A percentile compares a stretch with the other conserved stretches of the same genome.
Conservation (phyloP, 2,113 vertebrate genomes). For the Etia nguti region DNA sequence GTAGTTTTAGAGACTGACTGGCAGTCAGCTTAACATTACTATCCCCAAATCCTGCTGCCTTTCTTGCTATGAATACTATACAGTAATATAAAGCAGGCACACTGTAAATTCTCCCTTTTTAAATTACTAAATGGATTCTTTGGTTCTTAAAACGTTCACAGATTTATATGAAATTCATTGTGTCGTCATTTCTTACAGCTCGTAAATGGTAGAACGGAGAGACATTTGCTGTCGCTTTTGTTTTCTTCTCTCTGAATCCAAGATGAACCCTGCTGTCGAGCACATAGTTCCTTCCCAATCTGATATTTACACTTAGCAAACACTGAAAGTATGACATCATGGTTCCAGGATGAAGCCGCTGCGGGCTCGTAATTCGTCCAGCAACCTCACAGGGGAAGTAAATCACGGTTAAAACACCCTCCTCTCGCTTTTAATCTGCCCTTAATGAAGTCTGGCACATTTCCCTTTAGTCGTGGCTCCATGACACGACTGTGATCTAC, state of each 20-base stretch:
- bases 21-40: neutral
- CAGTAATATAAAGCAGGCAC: neutral
- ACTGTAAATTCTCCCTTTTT: neutral
- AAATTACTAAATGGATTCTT: neutral
- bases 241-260: neutral
- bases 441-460: constrained; percentile 55
- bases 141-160: neutral
- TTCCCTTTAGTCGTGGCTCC: constrained; percentile 30
- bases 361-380: constrained; percentile 26
- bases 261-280: constrained; percentile 33
- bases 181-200: neutral
- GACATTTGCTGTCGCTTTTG: neutral
- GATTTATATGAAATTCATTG: neutral
- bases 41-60: neutral
- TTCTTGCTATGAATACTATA: neutral
- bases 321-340: constrained; percentile 67
- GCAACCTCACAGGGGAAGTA: constrained; percentile 51
- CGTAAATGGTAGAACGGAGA: neutral
- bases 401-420: constrained; percentile 47
- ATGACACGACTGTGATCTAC: constrained; percentile 28
- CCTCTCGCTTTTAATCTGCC: constrained; percentile 49
- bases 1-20: neutral
- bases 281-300: constrained; percentile 42
- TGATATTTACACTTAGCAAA: constrained; percentile 63
- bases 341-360: constrained; percentile 24